These are phyloP conservation scores for Pterobdella sp. DNA, from an alignment of 2,888 invertebrate species.

Conservation along the genomic window DNA sequence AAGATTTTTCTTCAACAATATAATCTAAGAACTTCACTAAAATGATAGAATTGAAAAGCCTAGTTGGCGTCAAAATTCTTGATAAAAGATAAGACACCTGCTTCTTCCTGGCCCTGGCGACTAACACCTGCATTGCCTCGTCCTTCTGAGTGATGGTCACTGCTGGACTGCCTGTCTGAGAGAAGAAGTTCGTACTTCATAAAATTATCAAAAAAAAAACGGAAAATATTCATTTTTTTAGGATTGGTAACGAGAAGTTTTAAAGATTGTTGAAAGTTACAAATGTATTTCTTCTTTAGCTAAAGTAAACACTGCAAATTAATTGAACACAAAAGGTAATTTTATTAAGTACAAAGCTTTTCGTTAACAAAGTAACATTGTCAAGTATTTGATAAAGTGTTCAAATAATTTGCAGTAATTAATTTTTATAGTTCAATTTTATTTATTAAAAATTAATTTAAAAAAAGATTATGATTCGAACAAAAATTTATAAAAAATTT, in stretches of 20 bases:
- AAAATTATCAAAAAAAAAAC: background rate
- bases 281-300: no score
- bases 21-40: background rate
- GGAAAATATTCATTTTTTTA: background rate
- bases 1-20: background rate
- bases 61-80: no score
- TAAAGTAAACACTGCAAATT: no score
- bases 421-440: background rate
- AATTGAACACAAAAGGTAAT: no score
- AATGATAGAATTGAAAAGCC: no score
- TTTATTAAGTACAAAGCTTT: no score
- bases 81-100: conserved; percentile 53
- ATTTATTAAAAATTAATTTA: background rate
- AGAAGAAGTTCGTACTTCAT: no score
- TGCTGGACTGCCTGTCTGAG: conserved; percentile 56
- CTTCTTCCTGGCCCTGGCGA: conserved; percentile 59
- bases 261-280: no score
- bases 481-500: background rate
- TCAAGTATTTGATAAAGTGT: background rate
- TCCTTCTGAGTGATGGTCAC: conserved; percentile 58
- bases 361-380: background rate
- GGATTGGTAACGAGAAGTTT: background rate
- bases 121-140: conserved; percentile 63
- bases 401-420: background rate
- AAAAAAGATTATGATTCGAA: background rate